Conservation (phyloP, 35 echinoderm and acorn worm species). For the Ophioderma brevispina region DNA sequence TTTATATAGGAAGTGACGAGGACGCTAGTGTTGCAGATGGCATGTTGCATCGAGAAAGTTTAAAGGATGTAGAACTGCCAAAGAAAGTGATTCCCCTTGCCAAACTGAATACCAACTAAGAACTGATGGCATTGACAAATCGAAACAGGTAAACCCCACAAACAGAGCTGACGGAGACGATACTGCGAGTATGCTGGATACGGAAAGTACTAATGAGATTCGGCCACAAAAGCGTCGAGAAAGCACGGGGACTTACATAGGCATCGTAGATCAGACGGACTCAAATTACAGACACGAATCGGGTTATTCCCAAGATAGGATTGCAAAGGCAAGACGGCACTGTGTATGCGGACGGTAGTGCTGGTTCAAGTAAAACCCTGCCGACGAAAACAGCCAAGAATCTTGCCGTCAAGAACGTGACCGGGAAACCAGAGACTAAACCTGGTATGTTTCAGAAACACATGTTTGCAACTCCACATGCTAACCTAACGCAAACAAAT, state of each 20-base stretch:
- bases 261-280: conserved; percentile 17
- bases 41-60: no score
- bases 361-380: not conserved
- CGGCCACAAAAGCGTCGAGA: not conserved
- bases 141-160: no score
- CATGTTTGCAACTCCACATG: conserved; percentile 73
- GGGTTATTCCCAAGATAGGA: not conserved
- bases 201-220: no score
- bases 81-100: no score
- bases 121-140: no score
- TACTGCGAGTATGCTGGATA: no score
- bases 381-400: conserved; percentile 53
- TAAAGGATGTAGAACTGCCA: no score
- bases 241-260: conserved; percentile 19
- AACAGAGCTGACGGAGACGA: no score
- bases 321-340: not conserved
- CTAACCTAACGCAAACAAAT: conserved; percentile 41
- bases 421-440: conserved; percentile 87
- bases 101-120: no score
- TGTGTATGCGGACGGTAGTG: not conserved
- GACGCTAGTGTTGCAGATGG: no score
- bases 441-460: conserved; percentile 72
- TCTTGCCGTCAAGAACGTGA: conserved; percentile 79
- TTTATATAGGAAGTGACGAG: not conserved
- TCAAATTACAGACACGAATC: not conserved